A percentile compares a stretch with the other conserved stretches of the same genome.
phyloP scores from a whole-genome alignment of 2,888 invertebrate species.

The Carcina quercana region DNA sequence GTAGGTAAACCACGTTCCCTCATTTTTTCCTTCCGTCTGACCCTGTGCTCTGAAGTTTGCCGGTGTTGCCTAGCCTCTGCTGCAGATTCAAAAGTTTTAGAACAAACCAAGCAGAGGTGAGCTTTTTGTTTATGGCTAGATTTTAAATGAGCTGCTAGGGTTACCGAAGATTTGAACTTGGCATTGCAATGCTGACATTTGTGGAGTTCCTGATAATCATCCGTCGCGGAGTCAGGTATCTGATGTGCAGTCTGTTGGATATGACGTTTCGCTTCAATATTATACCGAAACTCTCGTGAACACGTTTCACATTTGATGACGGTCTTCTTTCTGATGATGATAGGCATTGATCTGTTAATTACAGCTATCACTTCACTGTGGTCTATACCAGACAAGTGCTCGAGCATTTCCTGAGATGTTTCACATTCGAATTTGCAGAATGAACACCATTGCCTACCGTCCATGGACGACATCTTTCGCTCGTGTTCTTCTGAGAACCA shows the following conservation, averaged over 20 bases:
- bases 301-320: conserved; percentile 80
- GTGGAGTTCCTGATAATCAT: conserved; percentile 78
- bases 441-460: conserved; percentile 81
- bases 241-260: conserved; percentile 66
- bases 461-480: conserved; percentile 55
- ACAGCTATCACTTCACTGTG: conserved; percentile 84
- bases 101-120: conserved; percentile 81
- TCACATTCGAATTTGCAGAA: conserved; percentile 82
- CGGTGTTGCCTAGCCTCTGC: conserved; percentile 79
- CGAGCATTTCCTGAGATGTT: conserved; percentile 77
- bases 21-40: conserved; percentile 62
- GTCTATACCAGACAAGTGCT: conserved; percentile 77
- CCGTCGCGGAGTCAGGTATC: conserved; percentile 70
- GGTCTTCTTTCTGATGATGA: conserved; percentile 80
- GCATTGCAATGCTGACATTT: conserved; percentile 76
- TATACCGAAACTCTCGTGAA: conserved; percentile 80
- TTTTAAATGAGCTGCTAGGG: conserved; percentile 80
- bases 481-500: conserved; percentile 81
- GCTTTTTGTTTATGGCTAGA: conserved; percentile 73
- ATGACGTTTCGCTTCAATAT: conserved; percentile 81
- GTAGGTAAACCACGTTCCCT: conserved; percentile 44
- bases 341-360: conserved; percentile 87
- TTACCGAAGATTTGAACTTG: conserved; percentile 75
- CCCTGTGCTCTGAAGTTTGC: conserved; percentile 77
- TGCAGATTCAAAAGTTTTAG: conserved; percentile 74